Evolutionary conservation across 2,888 invertebrate genomes (phyloP).

Genomic region (Peribatodes rhomboidaria): DNA sequence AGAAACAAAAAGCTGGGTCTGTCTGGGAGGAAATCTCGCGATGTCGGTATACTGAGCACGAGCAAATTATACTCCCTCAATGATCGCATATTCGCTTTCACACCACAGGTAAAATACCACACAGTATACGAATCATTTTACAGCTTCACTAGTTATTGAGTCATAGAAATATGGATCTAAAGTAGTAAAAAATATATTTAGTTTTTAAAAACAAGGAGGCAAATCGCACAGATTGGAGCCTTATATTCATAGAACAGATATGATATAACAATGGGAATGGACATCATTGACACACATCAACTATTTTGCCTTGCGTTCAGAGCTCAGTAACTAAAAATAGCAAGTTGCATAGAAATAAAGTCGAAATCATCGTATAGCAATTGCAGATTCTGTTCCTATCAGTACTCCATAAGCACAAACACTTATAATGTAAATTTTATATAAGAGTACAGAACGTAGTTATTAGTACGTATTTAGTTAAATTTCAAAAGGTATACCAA

Average conservation of each 20-base stretch:
- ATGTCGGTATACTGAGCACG: constrained; percentile 98
- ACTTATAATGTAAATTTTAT: too few relatives aligned
- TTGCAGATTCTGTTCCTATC: too few relatives aligned
- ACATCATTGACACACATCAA: too few relatives aligned
- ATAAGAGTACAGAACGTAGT: too few relatives aligned
- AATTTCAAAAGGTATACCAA: neutral
- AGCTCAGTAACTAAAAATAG: neutral
- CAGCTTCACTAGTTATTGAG: neutral
- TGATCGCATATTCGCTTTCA: constrained; percentile 98
- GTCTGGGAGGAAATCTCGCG: constrained; percentile 97
- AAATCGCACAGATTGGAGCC: too few relatives aligned
- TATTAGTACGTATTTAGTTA: neutral
- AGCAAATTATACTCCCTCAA: constrained; percentile 98
- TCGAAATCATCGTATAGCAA: neutral
- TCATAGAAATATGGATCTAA: too few relatives aligned
- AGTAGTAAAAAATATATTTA: too few relatives aligned
- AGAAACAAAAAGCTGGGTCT: constrained; percentile 97
- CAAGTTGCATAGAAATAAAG: neutral
- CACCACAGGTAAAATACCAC: constrained; percentile 94
- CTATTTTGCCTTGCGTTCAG: neutral
- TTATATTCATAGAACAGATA: neutral
- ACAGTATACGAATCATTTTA: neutral
- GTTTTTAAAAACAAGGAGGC: too few relatives aligned
- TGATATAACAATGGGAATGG: neutral
- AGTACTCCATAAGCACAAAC: too few relatives aligned